Evolutionary conservation across 2,888 invertebrate genomes (phyloP), one percentile per base, ranked within the genome.

Genomic region (Sminthurinus aureus): DNA sequence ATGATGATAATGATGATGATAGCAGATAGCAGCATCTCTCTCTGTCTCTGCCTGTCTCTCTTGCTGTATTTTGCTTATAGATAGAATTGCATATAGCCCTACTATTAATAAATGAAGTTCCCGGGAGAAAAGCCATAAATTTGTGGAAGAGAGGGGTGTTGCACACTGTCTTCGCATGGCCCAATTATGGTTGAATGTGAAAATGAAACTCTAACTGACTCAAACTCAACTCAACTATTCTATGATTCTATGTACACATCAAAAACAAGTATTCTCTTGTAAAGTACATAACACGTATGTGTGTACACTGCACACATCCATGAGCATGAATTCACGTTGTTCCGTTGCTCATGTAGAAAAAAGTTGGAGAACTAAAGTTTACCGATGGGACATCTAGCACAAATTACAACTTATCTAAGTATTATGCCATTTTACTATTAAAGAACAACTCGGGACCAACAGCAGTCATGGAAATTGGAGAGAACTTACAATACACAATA

Each of bases 71-170:
- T 58, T 18, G 13, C 77, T 79, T 76, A 78, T 80, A 86, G 88
- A 87, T 87, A 86, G 87, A 87, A 88, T 87, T 86, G 87, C 86
- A 88, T 87, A 87, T 87, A 87, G 88, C 87, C 88, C 38, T 6
- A 38, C 38, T 88, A 88, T 88, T 88, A 88, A 88, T 88, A 88
- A 88, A 88, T 88, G 88, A 88, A 87, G 86, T 85, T 88, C 88
- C 88, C 88, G 71, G 76, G 87, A 87, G 88, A 82, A 84, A 83
- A 84, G 85, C 85, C 86, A 88, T 88, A 88, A 88, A 88, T 88
- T 88, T 87, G 86, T 86, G 82, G 85, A 84, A 77, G 84, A 85
- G 86, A 84, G 85, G 83, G 84, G 85, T 84, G 85, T 84, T 84
- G 83, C 81, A 74, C 79, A 81, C 71, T 85, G 84, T 84, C 82